These are phyloP conservation scores for Dasyurus viverrinus DNA, from an alignment of 2,113 vertebrate species.

Conservation along the genomic window DNA sequence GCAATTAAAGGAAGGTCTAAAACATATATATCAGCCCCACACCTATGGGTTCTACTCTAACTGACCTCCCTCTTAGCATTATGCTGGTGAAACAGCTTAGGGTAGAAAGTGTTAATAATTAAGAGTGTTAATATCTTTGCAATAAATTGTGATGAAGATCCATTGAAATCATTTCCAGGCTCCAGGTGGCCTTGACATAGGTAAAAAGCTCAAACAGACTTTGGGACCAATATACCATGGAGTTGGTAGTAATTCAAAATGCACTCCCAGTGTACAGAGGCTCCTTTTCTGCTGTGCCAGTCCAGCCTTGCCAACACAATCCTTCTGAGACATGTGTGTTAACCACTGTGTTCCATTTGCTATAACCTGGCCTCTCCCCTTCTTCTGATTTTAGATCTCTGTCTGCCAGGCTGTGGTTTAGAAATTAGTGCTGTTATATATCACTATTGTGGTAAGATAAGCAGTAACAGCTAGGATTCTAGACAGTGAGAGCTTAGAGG, in stretches of 20 bases:
- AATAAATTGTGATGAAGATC: constrained; percentile 53
- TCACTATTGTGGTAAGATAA: background rate
- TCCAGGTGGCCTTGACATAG: constrained; percentile 15
- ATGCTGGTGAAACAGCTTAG: constrained; percentile 44
- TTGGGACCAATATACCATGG: background rate
- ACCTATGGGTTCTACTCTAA: background rate
- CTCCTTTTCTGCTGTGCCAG: background rate
- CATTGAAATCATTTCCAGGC: constrained; percentile 52
- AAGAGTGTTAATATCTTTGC: constrained; percentile 51
- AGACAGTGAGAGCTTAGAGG: background rate
- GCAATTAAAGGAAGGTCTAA: background rate
- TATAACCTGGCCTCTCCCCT: constrained; percentile 45
- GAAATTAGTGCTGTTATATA: constrained; percentile 24
- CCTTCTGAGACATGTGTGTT: constrained; percentile 35
- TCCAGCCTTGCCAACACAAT: background rate
- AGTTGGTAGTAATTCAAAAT: constrained; percentile 8
- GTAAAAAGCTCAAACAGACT: constrained; percentile 1
- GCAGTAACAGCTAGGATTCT: background rate
- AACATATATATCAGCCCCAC: background rate
- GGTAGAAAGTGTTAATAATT: constrained; percentile 44
- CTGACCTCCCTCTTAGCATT: constrained; percentile 43
- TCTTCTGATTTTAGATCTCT: background rate
- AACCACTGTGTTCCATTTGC: constrained; percentile 42
- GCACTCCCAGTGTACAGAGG: background rate
- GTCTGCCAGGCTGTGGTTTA: constrained; percentile 49